Evolutionary conservation across 2,797 vertebrate species (phyloP), one percentile per base, ranked within the genome.

Genomic region (Graptemys geographica): DNA sequence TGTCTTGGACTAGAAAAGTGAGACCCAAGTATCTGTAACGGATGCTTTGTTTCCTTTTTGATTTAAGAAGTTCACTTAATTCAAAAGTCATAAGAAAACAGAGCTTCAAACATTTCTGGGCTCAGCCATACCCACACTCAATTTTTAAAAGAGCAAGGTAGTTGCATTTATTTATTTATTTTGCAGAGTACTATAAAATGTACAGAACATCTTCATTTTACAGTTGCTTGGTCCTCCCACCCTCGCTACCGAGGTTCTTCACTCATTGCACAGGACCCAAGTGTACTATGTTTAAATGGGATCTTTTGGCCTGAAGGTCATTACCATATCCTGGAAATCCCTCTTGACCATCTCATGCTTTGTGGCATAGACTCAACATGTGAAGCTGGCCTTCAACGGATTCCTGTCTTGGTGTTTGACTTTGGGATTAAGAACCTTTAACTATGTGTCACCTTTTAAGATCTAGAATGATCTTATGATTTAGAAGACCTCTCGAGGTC

Each of bases 381-480:
- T 84, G 94, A 93, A 96, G 78, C 83, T 94, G 91, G 90, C 93
- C 94, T 96, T 96, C 92, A 92, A 69, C 52, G 91, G 78, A 8
- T 88, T 92, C 93, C 87, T 91, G 18, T 37, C 23, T 52, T 93
- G 94, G 93, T 97, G 52, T 97, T 96, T 96, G 94, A 87, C 93
- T 82, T 23, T 90, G 87, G 78, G 94, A 95, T 96, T 96, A 93
- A 90, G 90, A 96, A 59, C 72, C 74, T 95, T 94, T 84, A 8
- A 81, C 59, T 0, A 1, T 78, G 72, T 28, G 41, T 19, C 33
- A 76, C 19, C n/a, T 21, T 88, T 78, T 94, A 65, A 53, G 74
- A 87, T 94, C 91, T 81, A 59, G 78, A 85, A 2, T 19, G 31
- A n/a, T 65, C 16, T 65, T 65, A 59, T 59, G 57, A 59, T 31